These are phyloP conservation scores for Sarcophaga caerulescens DNA, from an alignment of 2,888 invertebrate species.

Conservation along the genomic window DNA sequence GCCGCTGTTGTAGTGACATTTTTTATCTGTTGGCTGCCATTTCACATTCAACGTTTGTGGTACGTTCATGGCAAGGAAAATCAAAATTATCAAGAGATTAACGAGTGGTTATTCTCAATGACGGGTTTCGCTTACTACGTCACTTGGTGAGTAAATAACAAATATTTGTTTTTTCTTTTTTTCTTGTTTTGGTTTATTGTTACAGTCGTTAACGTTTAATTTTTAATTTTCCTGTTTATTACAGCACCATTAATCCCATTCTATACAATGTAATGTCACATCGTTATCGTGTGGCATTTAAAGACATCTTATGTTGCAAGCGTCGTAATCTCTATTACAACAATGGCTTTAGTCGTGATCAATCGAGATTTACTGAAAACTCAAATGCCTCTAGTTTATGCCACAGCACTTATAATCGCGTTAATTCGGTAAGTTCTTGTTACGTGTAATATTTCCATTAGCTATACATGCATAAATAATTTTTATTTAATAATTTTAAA, in stretches of 20 bases:
- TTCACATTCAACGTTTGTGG: conserved; percentile 94
- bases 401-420: conserved; percentile 73
- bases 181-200: neutral
- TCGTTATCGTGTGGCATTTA: conserved; percentile 90
- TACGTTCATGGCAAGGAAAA: conserved; percentile 87
- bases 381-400: conserved; percentile 78
- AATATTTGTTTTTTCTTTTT: neutral
- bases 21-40: conserved; percentile 98
- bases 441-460: neutral
- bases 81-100: conserved; percentile 85
- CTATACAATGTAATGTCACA: conserved; percentile 91
- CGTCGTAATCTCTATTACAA: conserved; percentile 80
- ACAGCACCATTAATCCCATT: conserved; percentile 91
- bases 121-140: conserved; percentile 92
- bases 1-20: conserved; percentile 96
- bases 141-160: conserved; percentile 81
- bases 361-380: conserved; percentile 85
- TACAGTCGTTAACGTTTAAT: neutral
- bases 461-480: neutral
- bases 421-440: conserved; percentile 72
- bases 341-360: conserved; percentile 83
- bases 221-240: conserved; percentile 20
- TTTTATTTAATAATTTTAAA: neutral
- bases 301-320: conserved; percentile 87
- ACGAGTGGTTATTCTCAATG: conserved; percentile 90